These are phyloP conservation scores for Carlito syrichta DNA, from an alignment of 2,113 vertebrate species.

Conservation along the genomic window DNA sequence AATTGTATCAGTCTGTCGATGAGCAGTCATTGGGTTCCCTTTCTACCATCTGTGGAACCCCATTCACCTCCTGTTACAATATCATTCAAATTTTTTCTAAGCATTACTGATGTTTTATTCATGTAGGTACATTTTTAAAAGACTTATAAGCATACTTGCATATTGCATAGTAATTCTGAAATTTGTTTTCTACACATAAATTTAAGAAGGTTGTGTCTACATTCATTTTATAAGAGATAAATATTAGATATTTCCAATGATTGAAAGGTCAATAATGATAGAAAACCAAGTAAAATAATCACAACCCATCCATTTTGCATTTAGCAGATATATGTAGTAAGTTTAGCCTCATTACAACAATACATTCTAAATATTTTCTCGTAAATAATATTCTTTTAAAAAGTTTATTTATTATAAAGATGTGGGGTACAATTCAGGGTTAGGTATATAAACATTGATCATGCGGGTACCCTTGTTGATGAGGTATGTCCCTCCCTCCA, in stretches of 20 bases:
- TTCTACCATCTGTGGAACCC: conserved; percentile 70
- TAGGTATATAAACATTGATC: too few relatives aligned
- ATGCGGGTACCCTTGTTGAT: too few relatives aligned
- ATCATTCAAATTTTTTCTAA: conserved; percentile 75
- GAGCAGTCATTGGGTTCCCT: conserved; percentile 67
- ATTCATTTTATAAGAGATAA: conserved; percentile 72
- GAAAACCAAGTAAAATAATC: background rate
- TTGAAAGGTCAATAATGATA: conserved; percentile 54
- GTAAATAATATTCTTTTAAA: too few relatives aligned
- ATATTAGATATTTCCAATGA: conserved; percentile 68
- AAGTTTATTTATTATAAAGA: too few relatives aligned
- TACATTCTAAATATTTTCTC: background rate
- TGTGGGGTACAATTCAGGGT: too few relatives aligned
- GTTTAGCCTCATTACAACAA: background rate
- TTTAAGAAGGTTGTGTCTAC: conserved; percentile 65
- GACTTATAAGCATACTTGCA: conserved; percentile 46
- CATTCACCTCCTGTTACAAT: conserved; percentile 71
- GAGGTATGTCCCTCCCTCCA: too few relatives aligned
- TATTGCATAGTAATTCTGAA: conserved; percentile 70
- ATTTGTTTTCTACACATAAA: conserved; percentile 76
- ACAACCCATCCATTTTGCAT: background rate
- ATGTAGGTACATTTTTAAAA: conserved; percentile 73
- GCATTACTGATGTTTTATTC: conserved; percentile 74
- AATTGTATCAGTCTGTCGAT: conserved; percentile 45
- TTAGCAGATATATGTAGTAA: background rate